phyloP scores from a whole-genome alignment of 1,140 invertebrate genomes.

The Chironomus tepperi region DNA sequence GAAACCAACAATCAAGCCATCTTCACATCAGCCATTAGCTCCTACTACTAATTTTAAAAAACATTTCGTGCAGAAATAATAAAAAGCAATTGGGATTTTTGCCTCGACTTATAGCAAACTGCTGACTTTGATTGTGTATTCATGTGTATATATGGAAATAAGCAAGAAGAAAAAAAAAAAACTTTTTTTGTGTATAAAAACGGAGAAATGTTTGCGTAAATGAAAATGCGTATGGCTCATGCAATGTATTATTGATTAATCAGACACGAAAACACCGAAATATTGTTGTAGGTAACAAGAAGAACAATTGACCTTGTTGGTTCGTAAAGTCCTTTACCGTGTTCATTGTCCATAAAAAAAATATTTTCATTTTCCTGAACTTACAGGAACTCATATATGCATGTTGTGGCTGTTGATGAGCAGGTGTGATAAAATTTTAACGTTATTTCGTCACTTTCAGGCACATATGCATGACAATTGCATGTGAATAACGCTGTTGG shows the following conservation, averaged over 20 bases:
- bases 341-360: background rate
- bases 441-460: too few species aligned
- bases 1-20: too few species aligned
- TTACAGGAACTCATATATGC: too few species aligned
- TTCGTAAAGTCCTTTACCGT: background rate
- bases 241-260: slow-evolving; percentile 9
- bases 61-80: background rate
- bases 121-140: background rate
- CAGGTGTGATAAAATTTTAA: too few species aligned
- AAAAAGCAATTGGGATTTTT: background rate
- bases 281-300: background rate
- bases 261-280: background rate
- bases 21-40: too few species aligned
- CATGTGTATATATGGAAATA: too few species aligned
- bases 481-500: too few species aligned
- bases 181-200: background rate
- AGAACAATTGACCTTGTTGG: background rate
- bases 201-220: background rate
- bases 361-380: background rate
- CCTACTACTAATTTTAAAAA: too few species aligned
- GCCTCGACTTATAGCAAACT: background rate
- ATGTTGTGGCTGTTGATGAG: too few species aligned
- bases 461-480: too few species aligned
- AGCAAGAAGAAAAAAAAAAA: background rate
- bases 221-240: slow-evolving; percentile 3